Percentiles rank a stretch among this genome's conserved stretches.
Conservation (phyloP, 2,113 vertebrate genomes). For the Ageneiosus marmoratus region DNA sequence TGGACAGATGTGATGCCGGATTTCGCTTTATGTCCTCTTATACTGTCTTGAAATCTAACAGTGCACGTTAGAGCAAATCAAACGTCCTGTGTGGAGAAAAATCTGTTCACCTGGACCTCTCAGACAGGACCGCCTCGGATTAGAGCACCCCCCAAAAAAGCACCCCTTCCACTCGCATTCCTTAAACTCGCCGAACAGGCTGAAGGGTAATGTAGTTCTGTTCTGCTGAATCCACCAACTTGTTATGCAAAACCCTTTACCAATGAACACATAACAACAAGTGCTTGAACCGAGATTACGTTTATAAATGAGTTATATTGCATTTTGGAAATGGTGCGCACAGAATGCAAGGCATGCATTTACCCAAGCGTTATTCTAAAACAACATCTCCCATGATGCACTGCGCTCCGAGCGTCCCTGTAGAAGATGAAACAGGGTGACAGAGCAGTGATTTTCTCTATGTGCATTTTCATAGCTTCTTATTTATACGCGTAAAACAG, state of each 20-base stretch:
- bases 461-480: not conserved
- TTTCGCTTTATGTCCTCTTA: not conserved
- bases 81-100: not conserved
- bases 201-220: constrained; percentile 46
- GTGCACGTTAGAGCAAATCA: not conserved
- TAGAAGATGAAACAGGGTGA: constrained; percentile 7
- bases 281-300: not conserved
- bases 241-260: not conserved
- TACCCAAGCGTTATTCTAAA: not conserved
- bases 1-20: constrained; percentile 39
- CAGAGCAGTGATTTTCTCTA: constrained; percentile 5
- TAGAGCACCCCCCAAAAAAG: constrained; percentile 13
- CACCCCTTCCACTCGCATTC: constrained; percentile 26
- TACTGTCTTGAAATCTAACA: no score
- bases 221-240: no score
- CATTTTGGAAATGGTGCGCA: not conserved
- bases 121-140: constrained; percentile 4
- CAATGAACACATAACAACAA: not conserved
- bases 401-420: not conserved
- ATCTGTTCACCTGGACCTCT: not conserved
- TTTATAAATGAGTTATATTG: not conserved
- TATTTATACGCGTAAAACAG: not conserved
- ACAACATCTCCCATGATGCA: constrained; percentile 47
- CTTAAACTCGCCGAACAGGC: not conserved
- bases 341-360: not conserved